Evolutionary conservation across 2,888 invertebrate genomes (phyloP).

Genomic region (Diachrysia chrysitis): DNA sequence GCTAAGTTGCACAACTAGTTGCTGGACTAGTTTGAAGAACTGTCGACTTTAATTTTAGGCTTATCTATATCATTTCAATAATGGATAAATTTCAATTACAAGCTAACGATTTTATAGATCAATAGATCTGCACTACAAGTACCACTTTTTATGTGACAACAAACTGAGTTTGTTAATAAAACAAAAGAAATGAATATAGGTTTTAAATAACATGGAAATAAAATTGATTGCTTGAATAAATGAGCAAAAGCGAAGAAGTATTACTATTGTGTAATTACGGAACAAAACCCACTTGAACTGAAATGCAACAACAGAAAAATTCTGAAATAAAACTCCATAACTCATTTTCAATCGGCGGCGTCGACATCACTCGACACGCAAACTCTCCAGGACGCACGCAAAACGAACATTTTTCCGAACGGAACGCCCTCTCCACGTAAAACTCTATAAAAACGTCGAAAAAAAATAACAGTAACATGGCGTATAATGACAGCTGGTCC

Average conservation of each 20-base stretch:
- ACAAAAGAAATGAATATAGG: background rate
- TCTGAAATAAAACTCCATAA: slow-evolving; percentile 81
- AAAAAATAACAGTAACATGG: slow-evolving; percentile 89
- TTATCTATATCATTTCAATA: background rate
- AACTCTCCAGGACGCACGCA: slow-evolving; percentile 87
- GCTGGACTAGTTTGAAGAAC: slow-evolving; percentile 21
- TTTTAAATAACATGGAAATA: background rate
- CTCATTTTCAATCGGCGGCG: slow-evolving; percentile 83
- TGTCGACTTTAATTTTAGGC: background rate
- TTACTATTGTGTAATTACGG: slow-evolving; percentile 41
- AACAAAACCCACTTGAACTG: slow-evolving; percentile 72
- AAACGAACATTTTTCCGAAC: slow-evolving; percentile 89
- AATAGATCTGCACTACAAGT: too few relatives aligned
- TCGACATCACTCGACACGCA: slow-evolving; percentile 86
- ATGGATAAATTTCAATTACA: too few relatives aligned
- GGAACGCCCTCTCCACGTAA: slow-evolving; percentile 87
- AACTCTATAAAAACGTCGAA: slow-evolving; percentile 89
- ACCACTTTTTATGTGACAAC: background rate
- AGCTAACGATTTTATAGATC: too few relatives aligned
- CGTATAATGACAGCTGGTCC: slow-evolving; percentile 90
- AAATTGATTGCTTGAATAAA: slow-evolving; percentile 12
- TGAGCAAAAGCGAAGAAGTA: slow-evolving; percentile 17
- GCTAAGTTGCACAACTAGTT: slow-evolving; percentile 59
- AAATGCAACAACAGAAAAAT: slow-evolving; percentile 71
- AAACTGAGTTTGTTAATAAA: background rate